These are phyloP conservation scores for Kuschelorhynchus macadamiae DNA, from an alignment of 2,888 invertebrate genomes.

Conservation along the genomic window DNA sequence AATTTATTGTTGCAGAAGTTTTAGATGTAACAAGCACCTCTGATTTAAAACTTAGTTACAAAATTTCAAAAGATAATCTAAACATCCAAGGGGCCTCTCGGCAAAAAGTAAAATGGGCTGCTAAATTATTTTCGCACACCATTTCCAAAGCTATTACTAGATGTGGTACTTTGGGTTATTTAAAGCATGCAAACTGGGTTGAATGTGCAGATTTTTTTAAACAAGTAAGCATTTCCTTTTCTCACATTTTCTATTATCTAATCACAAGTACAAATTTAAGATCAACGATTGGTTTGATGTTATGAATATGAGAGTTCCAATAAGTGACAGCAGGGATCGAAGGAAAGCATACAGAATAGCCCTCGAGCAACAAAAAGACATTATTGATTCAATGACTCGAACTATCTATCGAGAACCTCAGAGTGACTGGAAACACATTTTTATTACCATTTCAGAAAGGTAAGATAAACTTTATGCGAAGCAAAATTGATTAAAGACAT, in stretches of 20 bases:
- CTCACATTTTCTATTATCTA: not conserved
- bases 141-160: conserved; percentile 42
- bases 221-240: not conserved
- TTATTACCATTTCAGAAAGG: conserved; percentile 31
- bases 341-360: conserved; percentile 20
- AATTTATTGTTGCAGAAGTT: conserved; percentile 46
- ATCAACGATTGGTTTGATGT: conserved; percentile 47
- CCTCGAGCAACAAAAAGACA: conserved; percentile 11
- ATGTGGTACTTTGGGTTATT: conserved; percentile 7
- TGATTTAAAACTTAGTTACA: no score
- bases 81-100: conserved; percentile 35
- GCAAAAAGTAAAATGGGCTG: conserved; percentile 44
- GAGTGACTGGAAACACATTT: not conserved
- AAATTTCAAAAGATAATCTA: conserved; percentile 27
- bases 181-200: conserved; percentile 14
- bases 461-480: not conserved
- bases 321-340: conserved; percentile 14
- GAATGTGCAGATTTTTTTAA: conserved; percentile 15
- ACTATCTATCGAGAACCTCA: not conserved
- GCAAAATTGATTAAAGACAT: no score
- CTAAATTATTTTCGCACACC: conserved; percentile 47
- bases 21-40: conserved; percentile 40
- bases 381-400: conserved; percentile 13
- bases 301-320: conserved; percentile 27
- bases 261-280: conserved; percentile 4